Conservation (phyloP, 2,888 invertebrate genomes). For the Myathropa florea region DNA sequence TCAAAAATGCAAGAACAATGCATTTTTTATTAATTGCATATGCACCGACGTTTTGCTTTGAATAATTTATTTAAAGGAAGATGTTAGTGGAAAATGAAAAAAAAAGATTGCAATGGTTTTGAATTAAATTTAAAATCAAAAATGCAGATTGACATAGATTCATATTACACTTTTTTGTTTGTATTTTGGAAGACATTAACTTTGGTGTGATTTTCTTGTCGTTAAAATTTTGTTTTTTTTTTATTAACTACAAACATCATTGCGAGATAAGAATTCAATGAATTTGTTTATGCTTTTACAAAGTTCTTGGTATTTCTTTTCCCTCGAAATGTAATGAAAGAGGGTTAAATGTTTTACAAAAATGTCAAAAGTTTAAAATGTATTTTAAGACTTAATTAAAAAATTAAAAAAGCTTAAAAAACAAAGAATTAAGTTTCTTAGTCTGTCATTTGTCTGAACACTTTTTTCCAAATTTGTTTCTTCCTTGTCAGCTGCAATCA, state of each 20-base stretch:
- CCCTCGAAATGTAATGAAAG: neutral
- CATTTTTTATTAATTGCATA: neutral
- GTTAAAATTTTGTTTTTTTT: neutral
- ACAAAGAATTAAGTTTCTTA: too few relatives aligned
- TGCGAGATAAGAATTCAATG: neutral
- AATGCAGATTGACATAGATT: neutral
- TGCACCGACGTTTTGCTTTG: neutral
- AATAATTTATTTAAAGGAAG: neutral
- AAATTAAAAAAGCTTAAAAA: too few relatives aligned
- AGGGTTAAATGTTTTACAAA: too few relatives aligned
- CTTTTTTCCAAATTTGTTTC: too few relatives aligned
- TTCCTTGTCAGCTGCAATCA: too few relatives aligned
- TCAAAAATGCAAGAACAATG: slow-evolving; percentile 11
- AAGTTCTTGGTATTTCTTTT: neutral
- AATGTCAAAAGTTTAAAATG: too few relatives aligned
- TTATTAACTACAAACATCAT: neutral
- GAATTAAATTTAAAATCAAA: slow-evolving; percentile 13
- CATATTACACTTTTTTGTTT: slow-evolving; percentile 5
- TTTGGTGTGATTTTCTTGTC: slow-evolving; percentile 59
- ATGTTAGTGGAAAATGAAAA: neutral
- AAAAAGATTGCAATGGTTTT: slow-evolving; percentile 44
- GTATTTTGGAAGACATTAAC: slow-evolving; percentile 63
- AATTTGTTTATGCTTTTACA: slow-evolving; percentile 54
- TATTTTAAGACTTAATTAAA: too few relatives aligned
- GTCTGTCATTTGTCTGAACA: too few relatives aligned